Evolutionary conservation across 2,797 vertebrate species (phyloP).

Genomic region (Channallabes apus): DNA sequence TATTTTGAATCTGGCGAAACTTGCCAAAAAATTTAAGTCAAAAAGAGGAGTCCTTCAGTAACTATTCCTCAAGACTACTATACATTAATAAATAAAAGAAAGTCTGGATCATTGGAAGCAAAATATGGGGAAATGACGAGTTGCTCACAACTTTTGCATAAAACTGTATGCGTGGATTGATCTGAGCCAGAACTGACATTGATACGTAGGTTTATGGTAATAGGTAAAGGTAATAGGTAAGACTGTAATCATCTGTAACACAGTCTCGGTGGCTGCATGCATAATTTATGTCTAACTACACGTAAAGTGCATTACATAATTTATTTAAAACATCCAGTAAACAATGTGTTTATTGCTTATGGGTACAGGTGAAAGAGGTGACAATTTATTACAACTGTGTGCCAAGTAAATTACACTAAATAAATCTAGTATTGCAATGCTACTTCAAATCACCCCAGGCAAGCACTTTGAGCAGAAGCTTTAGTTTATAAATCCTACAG

Average conservation of each 20-base stretch:
- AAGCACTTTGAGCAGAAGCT: constrained; percentile 56
- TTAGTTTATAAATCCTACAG: constrained; percentile 50
- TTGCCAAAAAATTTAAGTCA: too few relatives aligned
- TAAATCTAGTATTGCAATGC: constrained; percentile 54
- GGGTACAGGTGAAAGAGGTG: constrained; percentile 58
- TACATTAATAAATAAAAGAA: too few relatives aligned
- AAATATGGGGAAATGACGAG: too few relatives aligned
- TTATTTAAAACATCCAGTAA: not conserved
- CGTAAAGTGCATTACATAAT: not conserved
- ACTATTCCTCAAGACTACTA: too few relatives aligned
- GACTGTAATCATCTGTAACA: not conserved
- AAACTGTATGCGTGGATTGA: not conserved
- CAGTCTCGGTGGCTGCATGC: not conserved
- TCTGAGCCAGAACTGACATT: not conserved
- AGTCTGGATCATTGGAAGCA: too few relatives aligned
- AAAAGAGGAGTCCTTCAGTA: too few relatives aligned
- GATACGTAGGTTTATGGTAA: not conserved
- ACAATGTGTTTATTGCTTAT: constrained; percentile 52
- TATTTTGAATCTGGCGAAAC: too few relatives aligned
- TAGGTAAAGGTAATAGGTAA: not conserved
- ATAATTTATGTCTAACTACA: not conserved
- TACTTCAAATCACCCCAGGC: constrained; percentile 60
- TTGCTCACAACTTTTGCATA: too few relatives aligned
- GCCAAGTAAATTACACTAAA: constrained; percentile 40
- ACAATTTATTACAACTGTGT: constrained; percentile 52